Conservation (phyloP, 2,113 vertebrate species). For the Syngnathoides biaculeatus region DNA sequence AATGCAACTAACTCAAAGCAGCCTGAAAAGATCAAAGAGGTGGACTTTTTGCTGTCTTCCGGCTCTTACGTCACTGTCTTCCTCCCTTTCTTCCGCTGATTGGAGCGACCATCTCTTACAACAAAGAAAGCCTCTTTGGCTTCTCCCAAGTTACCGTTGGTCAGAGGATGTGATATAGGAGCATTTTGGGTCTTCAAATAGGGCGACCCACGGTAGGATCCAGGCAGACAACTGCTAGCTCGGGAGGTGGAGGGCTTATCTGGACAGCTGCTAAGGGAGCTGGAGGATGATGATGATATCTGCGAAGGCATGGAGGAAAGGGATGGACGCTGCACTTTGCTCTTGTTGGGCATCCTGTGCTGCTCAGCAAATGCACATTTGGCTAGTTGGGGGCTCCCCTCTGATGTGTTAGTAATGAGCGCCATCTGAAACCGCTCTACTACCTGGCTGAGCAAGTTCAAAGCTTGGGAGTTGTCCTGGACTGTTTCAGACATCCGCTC, state of each 20-base stretch:
- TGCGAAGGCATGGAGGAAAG: constrained; percentile 29
- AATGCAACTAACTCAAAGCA: constrained; percentile 24
- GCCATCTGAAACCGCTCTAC: constrained; percentile 59
- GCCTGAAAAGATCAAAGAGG: constrained; percentile 18
- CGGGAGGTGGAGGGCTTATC: constrained; percentile 40
- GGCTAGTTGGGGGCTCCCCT: not conserved
- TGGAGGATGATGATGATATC: constrained; percentile 42
- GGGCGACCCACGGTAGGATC: constrained; percentile 26
- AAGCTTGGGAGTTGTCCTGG: constrained; percentile 64
- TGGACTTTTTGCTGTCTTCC: not conserved
- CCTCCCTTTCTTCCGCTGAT: constrained; percentile 47
- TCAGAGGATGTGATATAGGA: constrained; percentile 5
- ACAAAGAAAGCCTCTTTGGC: not conserved
- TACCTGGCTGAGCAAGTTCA: constrained; percentile 56
- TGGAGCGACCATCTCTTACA: constrained; percentile 18
- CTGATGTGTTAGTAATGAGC: constrained; percentile 16
- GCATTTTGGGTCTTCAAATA: constrained; percentile 4
- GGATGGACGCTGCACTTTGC: constrained; percentile 3
- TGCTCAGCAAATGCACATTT: not conserved
- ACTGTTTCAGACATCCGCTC: constrained; percentile 63
- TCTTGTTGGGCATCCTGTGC: not conserved
- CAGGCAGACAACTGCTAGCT: constrained; percentile 11
- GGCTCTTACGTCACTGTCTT: constrained; percentile 35
- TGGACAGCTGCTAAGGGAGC: constrained; percentile 39
- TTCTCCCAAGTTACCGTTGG: constrained; percentile 42